Evolutionary conservation across 2,888 invertebrate genomes (phyloP), one percentile per base, ranked within the genome.

Genomic region (Thymelicus sylvestris): DNA sequence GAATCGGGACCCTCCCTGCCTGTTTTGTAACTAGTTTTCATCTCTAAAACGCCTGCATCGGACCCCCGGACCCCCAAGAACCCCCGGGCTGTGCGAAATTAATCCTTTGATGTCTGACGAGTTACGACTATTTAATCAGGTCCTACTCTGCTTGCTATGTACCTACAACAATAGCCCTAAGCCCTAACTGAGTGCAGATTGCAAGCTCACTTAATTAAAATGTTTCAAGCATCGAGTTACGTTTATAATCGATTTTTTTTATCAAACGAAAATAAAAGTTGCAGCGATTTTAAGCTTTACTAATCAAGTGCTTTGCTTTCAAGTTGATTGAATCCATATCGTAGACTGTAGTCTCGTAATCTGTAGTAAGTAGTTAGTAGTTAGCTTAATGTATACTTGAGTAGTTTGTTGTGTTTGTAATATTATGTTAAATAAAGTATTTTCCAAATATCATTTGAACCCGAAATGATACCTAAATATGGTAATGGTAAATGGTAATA

Each of bases 301-400:
- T 47, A 10, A 62, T 75, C 74, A 74, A 79, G 83, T 83, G 84
- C 79, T 75, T 78, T 90, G 90, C 86, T 90, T 90, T 86, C 85
- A 81, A 84, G 80, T 79, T 76, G 74, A 75, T 77, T 78, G 76
- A 79, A 76, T 75, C 91, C 91, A 91, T 91, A 91, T 91, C 91
- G 89, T 91, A 90, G 89, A 89, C 89, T 69, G 44, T 39, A 50
- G 39, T 67, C 12, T 52, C 4, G 15, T 19, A 69, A 24, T 61
- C 52, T 59, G 67, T 66, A 64, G 44, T 44, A 12, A 44, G 44
- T 31, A 39, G 50, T 65, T 72, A 59, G 72, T 24, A 44, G 62
- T 72, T 57, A 31, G 47, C 31, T 69, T 41, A 44, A 50, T 50
- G 44, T 24, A 38, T 63, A 41, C 12, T 44, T 12, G 1, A 44